Conservation (phyloP, 2,113 vertebrate genomes). For the Corydoras sp. region DNA sequence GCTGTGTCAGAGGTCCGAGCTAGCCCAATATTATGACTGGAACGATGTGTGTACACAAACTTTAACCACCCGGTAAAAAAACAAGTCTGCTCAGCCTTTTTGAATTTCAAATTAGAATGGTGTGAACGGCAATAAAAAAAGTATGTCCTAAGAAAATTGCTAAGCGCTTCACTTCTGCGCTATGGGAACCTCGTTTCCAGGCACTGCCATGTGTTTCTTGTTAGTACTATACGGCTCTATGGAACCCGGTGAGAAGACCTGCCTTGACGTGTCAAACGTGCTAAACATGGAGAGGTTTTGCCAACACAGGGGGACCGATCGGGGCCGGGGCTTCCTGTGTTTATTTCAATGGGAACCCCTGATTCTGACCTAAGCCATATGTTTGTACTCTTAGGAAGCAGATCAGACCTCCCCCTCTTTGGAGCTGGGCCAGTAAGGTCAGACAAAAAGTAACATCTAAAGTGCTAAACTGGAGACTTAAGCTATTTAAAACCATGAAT, state of each 20-base stretch:
- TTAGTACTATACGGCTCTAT: constrained; percentile 17
- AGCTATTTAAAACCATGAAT: neutral
- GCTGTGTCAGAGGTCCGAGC: too few species aligned
- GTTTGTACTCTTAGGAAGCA: constrained; percentile 24
- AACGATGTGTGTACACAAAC: too few species aligned
- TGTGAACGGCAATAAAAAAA: too few species aligned
- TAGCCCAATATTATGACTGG: too few species aligned
- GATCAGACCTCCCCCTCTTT: constrained; percentile 31
- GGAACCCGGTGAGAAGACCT: constrained; percentile 16
- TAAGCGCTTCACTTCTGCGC: too few species aligned
- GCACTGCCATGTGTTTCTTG: constrained; percentile 10
- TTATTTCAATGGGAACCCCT: constrained; percentile 29
- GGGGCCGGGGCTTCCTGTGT: constrained; percentile 36
- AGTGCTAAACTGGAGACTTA: constrained; percentile 9
- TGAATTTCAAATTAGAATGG: too few species aligned
- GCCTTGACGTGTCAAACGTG: constrained; percentile 14
- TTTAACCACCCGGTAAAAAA: too few species aligned
- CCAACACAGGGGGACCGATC: constrained; percentile 25
- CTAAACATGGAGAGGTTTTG: constrained; percentile 9
- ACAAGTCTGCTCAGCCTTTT: too few species aligned
- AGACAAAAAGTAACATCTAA: constrained; percentile 16
- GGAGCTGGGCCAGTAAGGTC: constrained; percentile 29
- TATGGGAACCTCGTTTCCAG: too few species aligned
- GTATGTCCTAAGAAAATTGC: too few species aligned
- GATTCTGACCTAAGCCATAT: constrained; percentile 33